phyloP scores from a whole-genome alignment of 2,113 vertebrate species.

The Ceyx cyanopectus region DNA sequence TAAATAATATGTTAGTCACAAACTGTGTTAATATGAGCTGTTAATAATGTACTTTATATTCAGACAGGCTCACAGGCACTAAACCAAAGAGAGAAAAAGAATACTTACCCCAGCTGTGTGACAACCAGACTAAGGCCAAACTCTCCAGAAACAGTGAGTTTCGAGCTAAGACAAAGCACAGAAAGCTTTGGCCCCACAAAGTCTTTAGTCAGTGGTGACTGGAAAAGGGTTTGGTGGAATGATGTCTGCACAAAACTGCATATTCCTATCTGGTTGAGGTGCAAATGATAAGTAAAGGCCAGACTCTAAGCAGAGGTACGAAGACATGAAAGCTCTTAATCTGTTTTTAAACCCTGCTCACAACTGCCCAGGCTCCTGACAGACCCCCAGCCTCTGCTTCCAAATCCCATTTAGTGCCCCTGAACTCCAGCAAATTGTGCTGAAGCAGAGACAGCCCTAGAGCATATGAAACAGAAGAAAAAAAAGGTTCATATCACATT shows the following conservation, averaged over 20 bases:
- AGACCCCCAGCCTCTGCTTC: neutral
- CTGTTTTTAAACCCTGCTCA: neutral
- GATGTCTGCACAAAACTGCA: no score
- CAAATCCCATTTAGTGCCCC: neutral
- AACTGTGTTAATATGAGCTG: neutral
- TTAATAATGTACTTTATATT: neutral
- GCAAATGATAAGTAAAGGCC: neutral
- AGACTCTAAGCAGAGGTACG: neutral
- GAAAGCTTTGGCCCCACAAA: neutral
- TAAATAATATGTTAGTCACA: neutral
- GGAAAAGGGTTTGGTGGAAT: neutral
- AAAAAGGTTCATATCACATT: neutral
- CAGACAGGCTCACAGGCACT: neutral
- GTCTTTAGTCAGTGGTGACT: neutral
- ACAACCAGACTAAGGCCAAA: neutral
- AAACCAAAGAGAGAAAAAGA: neutral
- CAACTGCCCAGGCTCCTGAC: neutral
- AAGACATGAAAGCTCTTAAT: neutral
- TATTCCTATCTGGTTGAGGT: neutral
- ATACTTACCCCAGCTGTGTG: neutral
- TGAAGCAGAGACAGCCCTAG: neutral
- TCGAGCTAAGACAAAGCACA: neutral
- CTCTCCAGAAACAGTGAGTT: neutral
- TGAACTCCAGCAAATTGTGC: neutral
- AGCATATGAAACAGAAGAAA: accelerated